Evolutionary conservation across 2,113 vertebrate species (phyloP).

Genomic region (Hiodon tergisus): DNA sequence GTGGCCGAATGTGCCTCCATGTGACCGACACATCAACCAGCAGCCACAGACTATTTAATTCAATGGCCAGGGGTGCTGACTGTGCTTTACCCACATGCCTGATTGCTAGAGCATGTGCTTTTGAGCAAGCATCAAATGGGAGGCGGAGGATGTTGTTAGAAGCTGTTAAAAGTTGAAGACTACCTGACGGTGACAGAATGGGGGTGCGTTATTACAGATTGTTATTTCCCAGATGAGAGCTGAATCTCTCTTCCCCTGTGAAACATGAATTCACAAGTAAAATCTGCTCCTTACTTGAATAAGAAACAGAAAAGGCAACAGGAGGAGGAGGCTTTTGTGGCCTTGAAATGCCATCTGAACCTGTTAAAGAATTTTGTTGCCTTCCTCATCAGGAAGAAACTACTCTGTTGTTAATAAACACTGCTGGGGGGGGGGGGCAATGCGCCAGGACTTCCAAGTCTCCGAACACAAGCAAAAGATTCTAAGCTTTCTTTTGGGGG

Average conservation of each 20-base stretch:
- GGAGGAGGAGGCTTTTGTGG: not conserved
- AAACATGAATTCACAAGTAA: not conserved
- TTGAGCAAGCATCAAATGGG: not conserved
- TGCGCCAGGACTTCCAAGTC: too few species aligned
- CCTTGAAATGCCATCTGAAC: conserved; percentile 3
- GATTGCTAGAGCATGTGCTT: too few species aligned
- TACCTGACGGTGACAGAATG: not conserved
- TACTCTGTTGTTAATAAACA: not conserved
- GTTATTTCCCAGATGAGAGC: not conserved
- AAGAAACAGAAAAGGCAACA: not conserved
- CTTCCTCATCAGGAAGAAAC: not conserved
- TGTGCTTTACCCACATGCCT: too few species aligned
- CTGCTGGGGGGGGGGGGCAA: not conserved
- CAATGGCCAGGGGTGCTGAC: not conserved
- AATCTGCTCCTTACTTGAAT: too few species aligned
- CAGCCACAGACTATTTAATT: not conserved
- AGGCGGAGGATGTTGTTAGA: not conserved
- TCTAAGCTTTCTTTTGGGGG: not conserved
- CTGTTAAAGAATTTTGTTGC: conserved; percentile 5
- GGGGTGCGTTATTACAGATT: not conserved
- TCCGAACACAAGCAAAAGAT: too few species aligned
- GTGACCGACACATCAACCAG: not conserved
- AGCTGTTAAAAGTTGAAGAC: not conserved
- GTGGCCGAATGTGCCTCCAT: not conserved
- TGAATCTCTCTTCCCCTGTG: not conserved